Conservation (phyloP, 92 coral and sea anemone genomes). For the Epizoanthus scotinus region DNA sequence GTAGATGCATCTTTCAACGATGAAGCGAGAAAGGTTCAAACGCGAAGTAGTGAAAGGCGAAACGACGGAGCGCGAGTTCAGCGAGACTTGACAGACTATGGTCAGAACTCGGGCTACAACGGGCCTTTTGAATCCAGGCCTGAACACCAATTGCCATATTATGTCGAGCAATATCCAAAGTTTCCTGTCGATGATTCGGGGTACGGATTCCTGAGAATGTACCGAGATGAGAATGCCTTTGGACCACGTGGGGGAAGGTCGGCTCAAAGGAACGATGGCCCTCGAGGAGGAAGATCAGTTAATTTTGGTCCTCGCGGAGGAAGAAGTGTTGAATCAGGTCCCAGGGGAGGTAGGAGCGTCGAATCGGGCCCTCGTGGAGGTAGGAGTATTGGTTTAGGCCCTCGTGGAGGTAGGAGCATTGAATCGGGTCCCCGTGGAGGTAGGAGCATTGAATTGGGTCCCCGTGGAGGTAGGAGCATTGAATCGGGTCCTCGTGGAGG, state of each 20-base stretch:
- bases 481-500: conserved; percentile 57
- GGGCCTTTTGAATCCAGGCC: conserved; percentile 1
- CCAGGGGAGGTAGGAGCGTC: conserved; percentile 5
- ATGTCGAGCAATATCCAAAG: neutral
- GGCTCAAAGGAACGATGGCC: conserved; percentile 47
- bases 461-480: conserved; percentile 53
- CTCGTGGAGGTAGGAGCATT: conserved; percentile 44
- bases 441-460: conserved; percentile 48
- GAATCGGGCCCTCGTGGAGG: conserved; percentile 43
- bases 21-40: conserved; percentile 1
- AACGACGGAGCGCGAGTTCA: neutral
- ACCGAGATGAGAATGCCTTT: conserved; percentile 7
- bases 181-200: neutral
- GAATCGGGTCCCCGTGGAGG: conserved; percentile 68
- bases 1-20: conserved; percentile 8
- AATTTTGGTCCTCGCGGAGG: conserved; percentile 5
- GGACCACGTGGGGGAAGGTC: conserved; percentile 47
- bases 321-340: neutral
- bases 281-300: conserved; percentile 57
- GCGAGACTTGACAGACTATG: conserved; percentile 26
- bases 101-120: neutral
- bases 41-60: neutral
- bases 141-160: neutral
- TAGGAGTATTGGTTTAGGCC: conserved; percentile 31
- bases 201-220: neutral